These are phyloP conservation scores for Ramphastos sulfuratus DNA, from an alignment of 2,113 vertebrate genomes.

Conservation along the genomic window DNA sequence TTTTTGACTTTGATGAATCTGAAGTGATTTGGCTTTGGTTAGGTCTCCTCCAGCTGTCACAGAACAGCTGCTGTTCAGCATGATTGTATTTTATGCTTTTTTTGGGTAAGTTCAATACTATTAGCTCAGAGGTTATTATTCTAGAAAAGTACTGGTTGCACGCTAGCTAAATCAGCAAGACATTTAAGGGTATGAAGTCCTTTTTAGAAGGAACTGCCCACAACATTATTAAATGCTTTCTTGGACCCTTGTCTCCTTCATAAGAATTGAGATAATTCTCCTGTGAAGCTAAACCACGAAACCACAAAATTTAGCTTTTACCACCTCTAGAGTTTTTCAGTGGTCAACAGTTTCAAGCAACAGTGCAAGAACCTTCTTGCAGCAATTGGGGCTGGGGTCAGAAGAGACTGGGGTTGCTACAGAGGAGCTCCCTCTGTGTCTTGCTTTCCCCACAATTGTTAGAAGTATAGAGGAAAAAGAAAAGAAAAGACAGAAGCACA, in stretches of 20 bases:
- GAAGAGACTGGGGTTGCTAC: not conserved
- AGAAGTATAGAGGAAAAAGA: conserved; percentile 31
- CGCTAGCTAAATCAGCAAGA: not conserved
- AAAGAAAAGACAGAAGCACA: conserved; percentile 23
- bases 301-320: not conserved
- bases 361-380: not conserved
- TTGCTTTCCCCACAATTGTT: not conserved
- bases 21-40: not conserved
- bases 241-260: not conserved
- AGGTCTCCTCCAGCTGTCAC: not conserved
- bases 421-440: not conserved
- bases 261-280: not conserved
- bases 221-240: not conserved
- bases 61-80: not conserved
- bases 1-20: conserved; percentile 6
- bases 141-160: not conserved
- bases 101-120: not conserved
- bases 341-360: not conserved
- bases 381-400: not conserved
- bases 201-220: not conserved
- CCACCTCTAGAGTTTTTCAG: not conserved
- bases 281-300: not conserved
- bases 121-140: not conserved
- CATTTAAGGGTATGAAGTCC: not conserved
- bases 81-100: not conserved